phyloP scores from a whole-genome alignment of 2,888 invertebrate genomes.

The Entomobrya proxima region DNA sequence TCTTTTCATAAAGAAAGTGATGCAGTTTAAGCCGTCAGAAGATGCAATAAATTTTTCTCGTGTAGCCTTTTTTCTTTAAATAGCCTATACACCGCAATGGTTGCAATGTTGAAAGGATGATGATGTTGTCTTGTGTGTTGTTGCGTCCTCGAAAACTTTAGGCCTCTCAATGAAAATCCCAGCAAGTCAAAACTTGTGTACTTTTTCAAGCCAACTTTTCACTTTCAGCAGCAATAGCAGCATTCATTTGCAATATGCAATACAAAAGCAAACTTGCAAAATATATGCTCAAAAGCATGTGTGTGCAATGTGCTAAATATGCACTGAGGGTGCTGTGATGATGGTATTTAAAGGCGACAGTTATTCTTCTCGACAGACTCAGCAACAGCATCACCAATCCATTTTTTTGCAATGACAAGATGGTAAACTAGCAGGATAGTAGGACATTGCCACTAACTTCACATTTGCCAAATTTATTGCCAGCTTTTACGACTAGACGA shows the following conservation, averaged over 20 bases:
- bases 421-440: neutral
- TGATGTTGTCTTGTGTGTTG: neutral
- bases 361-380: neutral
- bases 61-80: neutral
- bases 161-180: conserved; percentile 16
- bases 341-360: conserved; percentile 3
- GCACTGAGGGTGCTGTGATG: no score
- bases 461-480: conserved; percentile 46
- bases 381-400: neutral
- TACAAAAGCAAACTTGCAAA: no score
- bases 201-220: neutral
- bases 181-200: neutral
- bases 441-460: conserved; percentile 42
- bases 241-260: neutral
- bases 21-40: neutral
- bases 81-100: neutral
- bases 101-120: no score
- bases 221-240: neutral
- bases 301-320: no score
- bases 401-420: neutral
- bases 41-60: neutral
- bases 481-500: conserved; percentile 18
- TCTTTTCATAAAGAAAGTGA: neutral
- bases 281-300: no score
- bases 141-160: conserved; percentile 8